Percentiles rank a stretch among this genome's conserved stretches.
Conservation (phyloP, 2,888 invertebrate species). For the Mimachlamys varia region DNA sequence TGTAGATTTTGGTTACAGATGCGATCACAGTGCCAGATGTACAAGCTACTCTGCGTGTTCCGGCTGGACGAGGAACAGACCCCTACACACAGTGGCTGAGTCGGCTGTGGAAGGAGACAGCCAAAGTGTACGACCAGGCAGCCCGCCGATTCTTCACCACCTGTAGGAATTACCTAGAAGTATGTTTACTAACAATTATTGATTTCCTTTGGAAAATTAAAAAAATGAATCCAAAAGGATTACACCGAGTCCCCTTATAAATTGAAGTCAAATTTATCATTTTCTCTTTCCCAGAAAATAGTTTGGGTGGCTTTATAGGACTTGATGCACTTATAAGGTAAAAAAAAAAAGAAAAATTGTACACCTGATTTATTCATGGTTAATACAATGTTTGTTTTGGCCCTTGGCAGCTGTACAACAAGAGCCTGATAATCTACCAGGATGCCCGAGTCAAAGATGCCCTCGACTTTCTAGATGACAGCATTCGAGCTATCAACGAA, state of each 20-base stretch:
- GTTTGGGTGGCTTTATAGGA: too few relatives aligned
- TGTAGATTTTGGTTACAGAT: conserved; percentile 39
- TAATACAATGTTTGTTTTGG: too few relatives aligned
- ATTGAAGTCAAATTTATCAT: too few relatives aligned
- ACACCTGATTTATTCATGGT: too few relatives aligned
- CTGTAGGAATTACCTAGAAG: conserved; percentile 61
- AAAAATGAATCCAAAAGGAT: too few relatives aligned
- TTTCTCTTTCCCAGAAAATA: too few relatives aligned
- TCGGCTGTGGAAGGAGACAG: conserved; percentile 62
- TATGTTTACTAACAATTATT: conserved; percentile 42
- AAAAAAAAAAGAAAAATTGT: too few relatives aligned
- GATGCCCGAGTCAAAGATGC: conserved; percentile 76
- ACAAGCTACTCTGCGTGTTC: conserved; percentile 54
- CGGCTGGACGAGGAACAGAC: conserved; percentile 63
- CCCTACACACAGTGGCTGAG: conserved; percentile 72
- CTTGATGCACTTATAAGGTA: too few relatives aligned
- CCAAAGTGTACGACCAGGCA: conserved; percentile 59
- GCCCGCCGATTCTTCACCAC: conserved; percentile 60
- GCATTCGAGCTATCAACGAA: conserved; percentile 60
- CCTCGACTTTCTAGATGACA: conserved; percentile 64
- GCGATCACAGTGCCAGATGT: conserved; percentile 45
- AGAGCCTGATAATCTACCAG: conserved; percentile 75
- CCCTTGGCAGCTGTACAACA: conserved; percentile 72
- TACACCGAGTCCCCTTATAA: too few relatives aligned
- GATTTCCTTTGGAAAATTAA: too few relatives aligned